Evolutionary conservation across 2,797 vertebrate species (phyloP), one percentile per base, ranked within the genome.

Genomic region (Heliangelus exortis): DNA sequence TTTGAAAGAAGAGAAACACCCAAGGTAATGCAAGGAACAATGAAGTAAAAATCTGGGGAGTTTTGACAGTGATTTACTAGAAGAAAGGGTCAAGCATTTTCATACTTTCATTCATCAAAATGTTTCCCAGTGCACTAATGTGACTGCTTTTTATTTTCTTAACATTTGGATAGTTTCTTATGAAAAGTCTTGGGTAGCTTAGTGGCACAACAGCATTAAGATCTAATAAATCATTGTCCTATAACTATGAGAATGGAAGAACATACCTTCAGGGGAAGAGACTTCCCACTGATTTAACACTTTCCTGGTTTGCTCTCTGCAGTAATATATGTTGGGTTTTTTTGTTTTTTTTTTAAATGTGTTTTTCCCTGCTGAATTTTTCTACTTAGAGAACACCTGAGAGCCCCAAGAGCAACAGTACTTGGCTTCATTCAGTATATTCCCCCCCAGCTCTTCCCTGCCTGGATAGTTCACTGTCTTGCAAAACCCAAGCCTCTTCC

Each of bases 231-330:
- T 91, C 58, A 75, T 62, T 65, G 43, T 66, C 31, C 29, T 92
- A 2, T 68, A 82, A 74, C 75, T 79, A 81, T 34, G 51, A 89
- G 92, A 91, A 93, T 25, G 58, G 72, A 90, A 78, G 68, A 74
- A 74, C 61, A 58, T 53, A 83, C 68, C 78, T 93, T 89, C 65
- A 61, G 75, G 69, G 67, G 43, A 94, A 85, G 90, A 89, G 57
- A 67, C 71, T 68, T 87, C 28, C 53, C 6, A 14, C 2, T 21
- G 65, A 57, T 73, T 75, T 68, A 76, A 34, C 0, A 0, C 58
- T 88, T 86, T 21, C 22, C 51, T 88, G 22, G 3, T 47, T 86
- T 77, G 6, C 9, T 59, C 23, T 41, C 45, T 71, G 8, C 9
- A 66, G 19, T 11, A 71, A 65, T 14, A 62, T 13, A 6, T 41